Evolutionary conservation across 2,888 invertebrate genomes (phyloP), one percentile per base, ranked within the genome.

Genomic region (Mesorhabditis belari): DNA sequence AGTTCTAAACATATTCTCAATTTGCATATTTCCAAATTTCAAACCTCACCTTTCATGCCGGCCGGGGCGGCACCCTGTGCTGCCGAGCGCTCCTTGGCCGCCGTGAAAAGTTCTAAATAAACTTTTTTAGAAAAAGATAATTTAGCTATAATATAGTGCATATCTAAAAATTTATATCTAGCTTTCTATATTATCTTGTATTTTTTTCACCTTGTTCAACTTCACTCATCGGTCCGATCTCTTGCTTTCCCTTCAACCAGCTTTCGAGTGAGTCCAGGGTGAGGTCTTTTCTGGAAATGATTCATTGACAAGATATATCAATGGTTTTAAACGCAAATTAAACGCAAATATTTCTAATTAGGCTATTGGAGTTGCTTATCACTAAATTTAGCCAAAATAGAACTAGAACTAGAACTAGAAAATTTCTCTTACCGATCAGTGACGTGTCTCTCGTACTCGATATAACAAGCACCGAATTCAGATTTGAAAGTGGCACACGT

Each of bases 401-500:
- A 35, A 35, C n/a, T 35, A n/a, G 44, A 35, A 35, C n/a, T 1
- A n/a, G 35, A 35, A 35, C 9, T 12, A 35, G 44, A 35, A 35
- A 35, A 35, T 35, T n/a, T 17, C 29, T 70, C 73, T 69, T 71
- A 71, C 52, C 67, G 63, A 60, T 72, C 76, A 51, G 93, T 92
- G 26, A 91, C 92, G 84, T 94, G 94, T 75, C 93, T 83, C 84
- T 98, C 98, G 82, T 94, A 91, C 77, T 90, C 90, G 52, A 98
- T 92, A 77, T 91, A 90, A 0, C 91, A 88, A 4, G 90, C 88
- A 0, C 96, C 96, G 83, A 98, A 98, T 82, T 95, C 93, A 78
- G 88, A 89, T 82, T 95, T 98, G 27, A 98, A 85, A 0, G 96
- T 98, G 0, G 96, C 92, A 83, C 94, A 92, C 0, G 95, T 96